phyloP scores from a whole-genome alignment of 2,113 vertebrate species.

The Paramisgurnus dabryanus region DNA sequence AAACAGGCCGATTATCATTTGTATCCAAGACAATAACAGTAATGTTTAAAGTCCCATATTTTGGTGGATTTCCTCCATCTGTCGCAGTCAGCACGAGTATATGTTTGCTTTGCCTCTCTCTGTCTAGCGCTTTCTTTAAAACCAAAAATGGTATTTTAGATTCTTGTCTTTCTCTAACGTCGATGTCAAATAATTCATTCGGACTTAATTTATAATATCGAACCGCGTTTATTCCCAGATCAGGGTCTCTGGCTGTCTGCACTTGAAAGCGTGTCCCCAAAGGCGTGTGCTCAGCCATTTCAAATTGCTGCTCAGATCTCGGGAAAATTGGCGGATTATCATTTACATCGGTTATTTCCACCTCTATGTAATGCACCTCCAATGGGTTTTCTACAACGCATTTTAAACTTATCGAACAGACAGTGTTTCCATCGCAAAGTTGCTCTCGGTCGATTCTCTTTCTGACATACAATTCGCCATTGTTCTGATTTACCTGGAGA shows the following conservation, averaged over 20 bases:
- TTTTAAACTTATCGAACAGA: conserved; percentile 70
- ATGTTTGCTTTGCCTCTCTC: conserved; percentile 61
- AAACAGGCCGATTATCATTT: conserved; percentile 71
- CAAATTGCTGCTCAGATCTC: conserved; percentile 60
- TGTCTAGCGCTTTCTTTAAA: conserved; percentile 64
- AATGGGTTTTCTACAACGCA: conserved; percentile 70
- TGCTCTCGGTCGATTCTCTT: conserved; percentile 66
- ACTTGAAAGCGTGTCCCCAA: conserved; percentile 68
- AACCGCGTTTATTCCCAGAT: conserved; percentile 56
- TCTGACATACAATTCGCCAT: conserved; percentile 62
- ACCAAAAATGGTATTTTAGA: conserved; percentile 67
- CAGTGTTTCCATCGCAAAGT: conserved; percentile 60
- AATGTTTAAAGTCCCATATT: conserved; percentile 65
- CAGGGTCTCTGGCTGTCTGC: conserved; percentile 62
- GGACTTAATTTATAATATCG: conserved; percentile 55
- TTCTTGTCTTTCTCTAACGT: conserved; percentile 61
- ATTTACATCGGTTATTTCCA: conserved; percentile 72
- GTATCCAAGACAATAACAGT: conserved; percentile 61
- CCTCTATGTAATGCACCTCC: conserved; percentile 70
- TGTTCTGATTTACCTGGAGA: conserved; percentile 67
- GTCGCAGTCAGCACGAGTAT: conserved; percentile 63
- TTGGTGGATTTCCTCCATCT: conserved; percentile 67
- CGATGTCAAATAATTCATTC: conserved; percentile 62
- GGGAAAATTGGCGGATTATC: conserved; percentile 64
- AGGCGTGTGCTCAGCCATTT: conserved; percentile 62